These are phyloP conservation scores for Thereva nobilitata DNA, from an alignment of 2,888 invertebrate genomes.

Conservation along the genomic window DNA sequence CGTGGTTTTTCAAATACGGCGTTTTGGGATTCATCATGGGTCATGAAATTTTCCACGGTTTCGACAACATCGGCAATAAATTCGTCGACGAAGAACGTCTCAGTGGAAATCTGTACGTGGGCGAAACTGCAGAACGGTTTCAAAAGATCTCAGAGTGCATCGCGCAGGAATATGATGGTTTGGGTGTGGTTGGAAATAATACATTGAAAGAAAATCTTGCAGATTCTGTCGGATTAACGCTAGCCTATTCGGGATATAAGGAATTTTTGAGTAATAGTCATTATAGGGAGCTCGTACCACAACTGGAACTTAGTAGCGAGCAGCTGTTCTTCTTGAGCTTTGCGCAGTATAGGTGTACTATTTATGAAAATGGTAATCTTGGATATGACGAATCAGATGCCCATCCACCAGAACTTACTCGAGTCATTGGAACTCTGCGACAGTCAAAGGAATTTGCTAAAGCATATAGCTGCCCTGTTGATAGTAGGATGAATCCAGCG, in stretches of 20 bases:
- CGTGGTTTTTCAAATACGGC: conserved; percentile 50
- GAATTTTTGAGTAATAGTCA: background rate
- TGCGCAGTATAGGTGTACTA: conserved; percentile 11
- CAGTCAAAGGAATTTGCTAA: conserved; percentile 6
- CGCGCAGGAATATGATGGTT: conserved; percentile 46
- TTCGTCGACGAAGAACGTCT: conserved; percentile 50
- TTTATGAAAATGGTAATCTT: background rate
- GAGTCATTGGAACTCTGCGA: conserved; percentile 9
- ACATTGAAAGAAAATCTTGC: conserved; percentile 17
- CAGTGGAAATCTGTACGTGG: conserved; percentile 52
- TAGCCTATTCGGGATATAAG: conserved; percentile 3
- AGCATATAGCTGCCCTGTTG: background rate
- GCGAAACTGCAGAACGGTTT: conserved; percentile 46
- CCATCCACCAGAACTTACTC: background rate
- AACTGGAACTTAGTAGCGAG: background rate
- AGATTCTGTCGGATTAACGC: conserved; percentile 4
- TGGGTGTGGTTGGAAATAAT: background rate
- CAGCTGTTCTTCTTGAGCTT: conserved; percentile 18
- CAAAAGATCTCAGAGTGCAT: conserved; percentile 50
- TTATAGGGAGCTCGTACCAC: background rate
- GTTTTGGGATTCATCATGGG: conserved; percentile 51
- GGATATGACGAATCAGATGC: conserved; percentile 6
- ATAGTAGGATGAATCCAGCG: background rate
- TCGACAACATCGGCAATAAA: conserved; percentile 50
- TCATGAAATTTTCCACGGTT: conserved; percentile 52